Evolutionary conservation across 2,888 invertebrate species (phyloP).

Genomic region (Thymelicus sylvestris): DNA sequence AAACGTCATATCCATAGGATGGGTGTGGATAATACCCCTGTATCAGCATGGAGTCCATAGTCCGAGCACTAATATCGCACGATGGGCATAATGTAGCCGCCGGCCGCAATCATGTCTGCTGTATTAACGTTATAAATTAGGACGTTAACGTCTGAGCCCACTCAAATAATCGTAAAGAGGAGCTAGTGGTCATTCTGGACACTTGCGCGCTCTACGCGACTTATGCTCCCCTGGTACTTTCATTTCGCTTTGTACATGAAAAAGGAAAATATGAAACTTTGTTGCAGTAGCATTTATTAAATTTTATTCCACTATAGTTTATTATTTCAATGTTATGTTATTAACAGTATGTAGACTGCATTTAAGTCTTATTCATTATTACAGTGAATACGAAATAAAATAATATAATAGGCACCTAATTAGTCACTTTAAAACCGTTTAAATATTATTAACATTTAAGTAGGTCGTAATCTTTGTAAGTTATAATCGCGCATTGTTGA

Average conservation of each 20-base stretch:
- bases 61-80: conserved; percentile 51
- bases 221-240: conserved; percentile 60
- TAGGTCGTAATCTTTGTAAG: too few species aligned
- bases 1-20: conserved; percentile 39
- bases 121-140: conserved; percentile 84
- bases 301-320: not conserved
- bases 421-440: too few species aligned
- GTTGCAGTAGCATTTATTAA: conserved; percentile 20
- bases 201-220: conserved; percentile 62
- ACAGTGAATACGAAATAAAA: too few species aligned
- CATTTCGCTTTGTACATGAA: conserved; percentile 55
- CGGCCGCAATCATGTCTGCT: conserved; percentile 63
- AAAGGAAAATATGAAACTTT: conserved; percentile 36
- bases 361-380: too few species aligned
- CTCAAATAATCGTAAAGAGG: conserved; percentile 80
- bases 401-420: too few species aligned
- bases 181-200: conserved; percentile 68
- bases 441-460: too few species aligned
- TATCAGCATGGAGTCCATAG: conserved; percentile 45
- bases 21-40: conserved; percentile 33
- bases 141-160: conserved; percentile 73
- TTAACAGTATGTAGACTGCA: too few species aligned
- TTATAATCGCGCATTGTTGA: too few species aligned
- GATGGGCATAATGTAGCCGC: conserved; percentile 48
- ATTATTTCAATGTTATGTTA: not conserved